phyloP scores from a whole-genome alignment of 2,797 vertebrate genomes.

The Amblyraja radiata region DNA sequence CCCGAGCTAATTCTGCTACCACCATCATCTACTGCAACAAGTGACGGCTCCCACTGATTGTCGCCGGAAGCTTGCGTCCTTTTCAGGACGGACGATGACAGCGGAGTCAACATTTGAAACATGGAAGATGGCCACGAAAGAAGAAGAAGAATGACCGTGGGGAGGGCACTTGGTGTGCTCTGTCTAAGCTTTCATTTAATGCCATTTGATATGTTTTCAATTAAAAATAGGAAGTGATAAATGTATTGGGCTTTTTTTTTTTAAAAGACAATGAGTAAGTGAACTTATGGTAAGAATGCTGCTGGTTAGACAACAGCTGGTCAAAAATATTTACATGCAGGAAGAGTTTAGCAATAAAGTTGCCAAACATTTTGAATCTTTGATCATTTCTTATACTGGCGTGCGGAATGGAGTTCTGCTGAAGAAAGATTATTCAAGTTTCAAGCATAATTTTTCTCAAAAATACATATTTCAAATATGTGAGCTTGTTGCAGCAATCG shows the following conservation, averaged over 20 bases:
- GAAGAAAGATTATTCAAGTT: constrained; percentile 3
- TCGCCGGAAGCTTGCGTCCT: too few relatives aligned
- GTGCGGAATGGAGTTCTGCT: not conserved
- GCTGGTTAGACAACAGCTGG: not conserved
- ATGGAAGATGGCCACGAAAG: too few relatives aligned
- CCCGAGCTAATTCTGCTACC: too few relatives aligned
- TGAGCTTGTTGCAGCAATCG: not conserved
- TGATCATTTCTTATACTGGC: not conserved
- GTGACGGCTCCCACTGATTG: too few relatives aligned
- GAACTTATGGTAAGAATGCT: not conserved
- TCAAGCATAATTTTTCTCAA: not conserved
- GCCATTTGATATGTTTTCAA: not conserved
- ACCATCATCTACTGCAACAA: too few relatives aligned
- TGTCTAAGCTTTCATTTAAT: too few relatives aligned
- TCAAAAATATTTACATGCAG: not conserved
- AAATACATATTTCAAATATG: constrained; percentile 7
- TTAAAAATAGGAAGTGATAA: not conserved
- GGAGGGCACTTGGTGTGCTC: too few relatives aligned
- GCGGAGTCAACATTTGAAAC: too few relatives aligned
- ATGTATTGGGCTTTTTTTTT: not conserved
- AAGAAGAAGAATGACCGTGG: too few relatives aligned
- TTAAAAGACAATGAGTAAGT: not conserved
- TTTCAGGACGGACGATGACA: too few relatives aligned
- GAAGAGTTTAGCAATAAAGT: not conserved
- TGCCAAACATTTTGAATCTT: not conserved